Percentiles rank a stretch among this genome's conserved stretches.
phyloP scores from a whole-genome alignment of 2,797 vertebrate species.

The Artibeus lituratus region DNA sequence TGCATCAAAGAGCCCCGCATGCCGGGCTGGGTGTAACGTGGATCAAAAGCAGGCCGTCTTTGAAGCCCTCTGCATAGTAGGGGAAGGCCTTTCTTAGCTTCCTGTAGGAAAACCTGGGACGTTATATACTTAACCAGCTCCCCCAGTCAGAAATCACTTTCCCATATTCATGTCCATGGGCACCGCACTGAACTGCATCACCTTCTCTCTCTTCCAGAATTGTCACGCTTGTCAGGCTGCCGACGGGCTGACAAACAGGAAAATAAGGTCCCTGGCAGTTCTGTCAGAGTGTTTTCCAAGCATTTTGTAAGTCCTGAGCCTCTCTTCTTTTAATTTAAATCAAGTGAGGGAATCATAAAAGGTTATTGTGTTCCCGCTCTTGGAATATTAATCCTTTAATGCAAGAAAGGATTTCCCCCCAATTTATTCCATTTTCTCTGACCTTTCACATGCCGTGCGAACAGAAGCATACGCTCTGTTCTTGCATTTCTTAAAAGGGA shows the following conservation, averaged over 20 bases:
- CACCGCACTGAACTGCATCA: conserved; percentile 73
- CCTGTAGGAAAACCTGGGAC: conserved; percentile 67
- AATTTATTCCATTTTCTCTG: conserved; percentile 60
- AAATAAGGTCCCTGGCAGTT: conserved; percentile 73
- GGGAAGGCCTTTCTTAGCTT: conserved; percentile 40
- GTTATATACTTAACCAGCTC: conserved; percentile 67
- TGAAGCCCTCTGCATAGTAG: conserved; percentile 56
- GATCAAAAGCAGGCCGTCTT: conserved; percentile 61
- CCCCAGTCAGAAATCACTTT: conserved; percentile 58
- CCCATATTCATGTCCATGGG: conserved; percentile 74
- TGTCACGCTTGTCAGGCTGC: conserved; percentile 75
- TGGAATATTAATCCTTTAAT: conserved; percentile 71
- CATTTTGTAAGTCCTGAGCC: conserved; percentile 53
- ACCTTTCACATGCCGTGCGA: conserved; percentile 68
- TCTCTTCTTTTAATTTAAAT: conserved; percentile 71
- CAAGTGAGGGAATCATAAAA: conserved; percentile 74
- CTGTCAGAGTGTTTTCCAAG: conserved; percentile 71
- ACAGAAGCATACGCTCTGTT: conserved; percentile 25
- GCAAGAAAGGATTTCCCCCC: conserved; percentile 37
- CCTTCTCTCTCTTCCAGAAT: conserved; percentile 74
- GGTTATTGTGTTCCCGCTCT: conserved; percentile 61
- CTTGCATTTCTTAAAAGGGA: conserved; percentile 62
- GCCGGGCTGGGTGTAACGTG: not conserved
- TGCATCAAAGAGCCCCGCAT: conserved; percentile 43
- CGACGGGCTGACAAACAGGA: conserved; percentile 76